A percentile compares a stretch with the other conserved stretches of the same genome.
Conservation (phyloP, 1,140 invertebrate genomes). For the Epicauta chinensis region DNA sequence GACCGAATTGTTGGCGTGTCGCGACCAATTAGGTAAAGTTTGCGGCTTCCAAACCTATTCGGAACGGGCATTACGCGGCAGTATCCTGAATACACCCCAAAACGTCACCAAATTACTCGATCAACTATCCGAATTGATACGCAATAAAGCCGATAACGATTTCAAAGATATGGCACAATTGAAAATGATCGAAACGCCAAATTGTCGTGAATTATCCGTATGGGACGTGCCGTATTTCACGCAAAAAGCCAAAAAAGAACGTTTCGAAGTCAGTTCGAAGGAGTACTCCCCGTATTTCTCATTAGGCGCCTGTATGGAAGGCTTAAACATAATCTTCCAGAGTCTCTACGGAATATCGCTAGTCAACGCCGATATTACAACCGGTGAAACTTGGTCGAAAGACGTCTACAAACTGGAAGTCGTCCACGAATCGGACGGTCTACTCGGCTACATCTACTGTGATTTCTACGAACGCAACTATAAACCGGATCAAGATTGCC, state of each 20-base stretch:
- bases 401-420: conserved; percentile 88
- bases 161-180: conserved; percentile 68
- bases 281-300: conserved; percentile 89
- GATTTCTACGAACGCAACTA: conserved; percentile 87
- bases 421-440: conserved; percentile 66
- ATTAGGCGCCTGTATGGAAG: conserved; percentile 92
- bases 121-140: conserved; percentile 63
- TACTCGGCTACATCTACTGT: conserved; percentile 94
- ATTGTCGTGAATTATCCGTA: conserved; percentile 51
- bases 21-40: conserved; percentile 71
- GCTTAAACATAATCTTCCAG: conserved; percentile 78
- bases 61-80: conserved; percentile 81
- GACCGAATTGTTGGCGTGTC: conserved; percentile 59
- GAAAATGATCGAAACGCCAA: conserved; percentile 55
- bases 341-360: conserved; percentile 75
- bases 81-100: conserved; percentile 74
- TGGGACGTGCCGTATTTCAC: conserved; percentile 86
- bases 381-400: conserved; percentile 75
- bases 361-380: conserved; percentile 58
- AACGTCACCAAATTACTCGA: conserved; percentile 77
- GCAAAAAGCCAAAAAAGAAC: conserved; percentile 61
- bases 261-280: conserved; percentile 58
- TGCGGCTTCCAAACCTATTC: conserved; percentile 87
- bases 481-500: conserved; percentile 96
- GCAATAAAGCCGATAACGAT: conserved; percentile 58